Percentiles rank a stretch among this genome's conserved stretches.
These are phyloP conservation scores for Hydropsyche betteni DNA, from an alignment of 2,888 invertebrate genomes.

Conservation along the genomic window DNA sequence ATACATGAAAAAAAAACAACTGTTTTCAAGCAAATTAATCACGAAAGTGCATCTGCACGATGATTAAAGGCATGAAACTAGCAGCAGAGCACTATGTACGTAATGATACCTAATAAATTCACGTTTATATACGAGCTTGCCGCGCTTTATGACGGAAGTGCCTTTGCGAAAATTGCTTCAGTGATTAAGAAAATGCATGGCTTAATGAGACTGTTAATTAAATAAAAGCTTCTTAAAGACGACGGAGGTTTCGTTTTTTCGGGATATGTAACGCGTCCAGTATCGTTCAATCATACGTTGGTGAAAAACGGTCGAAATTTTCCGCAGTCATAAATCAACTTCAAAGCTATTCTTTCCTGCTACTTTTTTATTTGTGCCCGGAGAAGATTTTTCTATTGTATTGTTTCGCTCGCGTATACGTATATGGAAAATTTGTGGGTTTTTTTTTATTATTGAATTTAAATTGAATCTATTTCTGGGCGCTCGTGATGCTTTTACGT, in stretches of 20 bases:
- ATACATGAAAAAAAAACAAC: too few species aligned
- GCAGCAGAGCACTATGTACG: too few species aligned
- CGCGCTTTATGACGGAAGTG: not conserved
- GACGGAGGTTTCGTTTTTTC: not conserved
- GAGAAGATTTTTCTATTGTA: not conserved
- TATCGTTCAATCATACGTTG: not conserved
- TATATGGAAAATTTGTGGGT: too few species aligned
- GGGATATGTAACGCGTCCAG: not conserved
- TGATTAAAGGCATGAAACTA: too few species aligned
- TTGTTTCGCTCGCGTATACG: not conserved
- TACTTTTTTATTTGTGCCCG: not conserved
- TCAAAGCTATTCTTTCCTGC: not conserved
- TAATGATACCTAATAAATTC: too few species aligned
- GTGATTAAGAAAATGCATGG: constrained; percentile 16
- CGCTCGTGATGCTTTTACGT: not conserved
- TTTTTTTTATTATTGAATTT: not conserved
- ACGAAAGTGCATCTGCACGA: too few species aligned
- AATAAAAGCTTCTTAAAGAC: not conserved
- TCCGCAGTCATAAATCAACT: constrained; percentile 18
- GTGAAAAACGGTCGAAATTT: constrained; percentile 10
- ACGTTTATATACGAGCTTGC: too few species aligned
- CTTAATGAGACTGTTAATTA: not conserved
- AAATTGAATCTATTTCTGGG: not conserved
- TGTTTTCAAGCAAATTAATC: too few species aligned
- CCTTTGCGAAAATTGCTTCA: constrained; percentile 1